Evolutionary conservation across 2,888 invertebrate species (phyloP).

Genomic region (Choreutis nemorana): DNA sequence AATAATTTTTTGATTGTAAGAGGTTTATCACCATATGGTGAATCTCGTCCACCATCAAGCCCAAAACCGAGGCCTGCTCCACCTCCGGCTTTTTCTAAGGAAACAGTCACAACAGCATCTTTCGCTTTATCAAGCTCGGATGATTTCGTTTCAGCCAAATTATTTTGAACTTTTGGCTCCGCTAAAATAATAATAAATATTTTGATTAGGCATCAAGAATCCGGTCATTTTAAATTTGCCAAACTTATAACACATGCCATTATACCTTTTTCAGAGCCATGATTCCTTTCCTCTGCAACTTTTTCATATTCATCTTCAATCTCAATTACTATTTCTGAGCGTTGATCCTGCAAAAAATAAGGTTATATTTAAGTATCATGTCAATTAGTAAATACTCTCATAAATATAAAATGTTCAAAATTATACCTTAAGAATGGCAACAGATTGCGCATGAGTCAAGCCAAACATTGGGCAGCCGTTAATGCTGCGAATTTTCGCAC

Average conservation of each 20-base stretch:
- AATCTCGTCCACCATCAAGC: slow-evolving; percentile 92
- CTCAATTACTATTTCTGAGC: slow-evolving; percentile 80
- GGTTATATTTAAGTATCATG: slow-evolving; percentile 3
- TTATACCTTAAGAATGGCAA: slow-evolving; percentile 83
- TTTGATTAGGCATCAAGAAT: not conserved
- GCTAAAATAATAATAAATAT: slow-evolving; percentile 23
- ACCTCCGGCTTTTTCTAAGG: slow-evolving; percentile 65
- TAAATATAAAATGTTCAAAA: slow-evolving; percentile 6
- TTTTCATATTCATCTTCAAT: slow-evolving; percentile 65
- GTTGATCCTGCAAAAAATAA: slow-evolving; percentile 71
- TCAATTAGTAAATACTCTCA: slow-evolving; percentile 14
- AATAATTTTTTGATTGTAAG: slow-evolving; percentile 93
- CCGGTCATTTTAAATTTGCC: not conserved
- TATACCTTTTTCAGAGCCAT: slow-evolving; percentile 57
- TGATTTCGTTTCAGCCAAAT: slow-evolving; percentile 14
- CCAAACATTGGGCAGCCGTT: slow-evolving; percentile 86
- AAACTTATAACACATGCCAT: too few relatives aligned
- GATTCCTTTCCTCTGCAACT: slow-evolving; percentile 26
- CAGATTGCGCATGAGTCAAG: slow-evolving; percentile 86
- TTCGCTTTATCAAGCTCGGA: slow-evolving; percentile 15
- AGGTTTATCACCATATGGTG: slow-evolving; percentile 88
- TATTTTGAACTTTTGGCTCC: slow-evolving; percentile 48
- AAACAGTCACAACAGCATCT: slow-evolving; percentile 43
- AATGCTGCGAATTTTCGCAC: slow-evolving; percentile 88
- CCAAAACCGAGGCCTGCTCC: slow-evolving; percentile 94